phyloP scores from a whole-genome alignment of 2,797 vertebrate species.

The Chaenodraco wilsoni region DNA sequence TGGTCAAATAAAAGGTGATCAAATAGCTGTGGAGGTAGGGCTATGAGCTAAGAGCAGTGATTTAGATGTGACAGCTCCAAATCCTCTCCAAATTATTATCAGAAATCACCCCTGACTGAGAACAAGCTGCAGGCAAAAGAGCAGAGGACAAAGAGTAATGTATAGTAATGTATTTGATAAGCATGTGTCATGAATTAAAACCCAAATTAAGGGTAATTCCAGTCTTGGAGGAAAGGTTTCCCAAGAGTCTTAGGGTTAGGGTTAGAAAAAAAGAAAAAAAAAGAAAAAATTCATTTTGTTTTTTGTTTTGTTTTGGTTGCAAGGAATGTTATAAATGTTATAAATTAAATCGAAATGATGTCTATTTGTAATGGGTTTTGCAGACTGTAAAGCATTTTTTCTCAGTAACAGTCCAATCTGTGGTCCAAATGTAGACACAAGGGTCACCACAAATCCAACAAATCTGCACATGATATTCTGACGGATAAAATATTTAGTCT shows the following conservation, averaged over 20 bases:
- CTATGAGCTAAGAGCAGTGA: constrained; percentile 1
- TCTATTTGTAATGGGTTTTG: not conserved
- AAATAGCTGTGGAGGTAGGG: not conserved
- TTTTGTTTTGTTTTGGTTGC: constrained; percentile 10
- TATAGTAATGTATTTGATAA: constrained; percentile 30
- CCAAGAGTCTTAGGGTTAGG: not conserved
- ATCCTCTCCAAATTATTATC: constrained; percentile 23
- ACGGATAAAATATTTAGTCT: not conserved
- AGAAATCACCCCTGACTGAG: not conserved
- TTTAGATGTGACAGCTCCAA: not conserved
- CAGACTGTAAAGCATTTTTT: not conserved
- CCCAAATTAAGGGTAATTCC: constrained; percentile 10
- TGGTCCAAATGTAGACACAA: constrained; percentile 6
- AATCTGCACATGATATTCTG: constrained; percentile 18
- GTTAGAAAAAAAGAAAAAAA: too few relatives aligned
- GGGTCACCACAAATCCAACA: constrained; percentile 11
- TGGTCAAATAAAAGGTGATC: not conserved
- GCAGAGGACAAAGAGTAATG: constrained; percentile 7
- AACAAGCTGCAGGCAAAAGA: constrained; percentile 14
- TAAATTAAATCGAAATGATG: not conserved
- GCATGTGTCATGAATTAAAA: constrained; percentile 38
- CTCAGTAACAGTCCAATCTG: not conserved
- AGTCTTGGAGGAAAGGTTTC: constrained; percentile 14
- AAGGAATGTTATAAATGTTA: not conserved
- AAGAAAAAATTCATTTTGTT: not conserved